These are phyloP conservation scores for Anaspis maculata DNA, from an alignment of 2,888 invertebrate genomes.

Conservation along the genomic window DNA sequence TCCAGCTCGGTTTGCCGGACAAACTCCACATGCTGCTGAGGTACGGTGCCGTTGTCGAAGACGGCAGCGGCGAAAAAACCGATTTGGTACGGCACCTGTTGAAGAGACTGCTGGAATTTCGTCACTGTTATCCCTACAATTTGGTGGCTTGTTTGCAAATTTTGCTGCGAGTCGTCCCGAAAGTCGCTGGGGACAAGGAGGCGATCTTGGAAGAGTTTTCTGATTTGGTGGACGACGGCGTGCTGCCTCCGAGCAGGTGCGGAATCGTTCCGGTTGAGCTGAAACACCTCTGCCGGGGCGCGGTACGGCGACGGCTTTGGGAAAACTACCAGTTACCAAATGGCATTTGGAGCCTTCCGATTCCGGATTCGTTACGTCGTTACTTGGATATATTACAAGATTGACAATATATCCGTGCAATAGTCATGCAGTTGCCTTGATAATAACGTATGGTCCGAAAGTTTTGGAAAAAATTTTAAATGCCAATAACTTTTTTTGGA, in stretches of 20 bases:
- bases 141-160: conserved; percentile 61
- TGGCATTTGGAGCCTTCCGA: conserved; percentile 59
- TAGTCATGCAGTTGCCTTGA: no score
- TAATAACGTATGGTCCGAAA: no score
- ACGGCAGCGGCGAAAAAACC: no score
- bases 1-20: conserved; percentile 68
- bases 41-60: conserved; percentile 58
- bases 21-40: conserved; percentile 64
- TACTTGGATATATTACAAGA: conserved; percentile 70
- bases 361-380: conserved; percentile 57
- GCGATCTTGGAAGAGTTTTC: conserved; percentile 35
- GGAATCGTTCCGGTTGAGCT: conserved; percentile 59
- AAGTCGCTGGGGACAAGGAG: conserved; percentile 14
- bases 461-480: no score
- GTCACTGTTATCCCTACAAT: conserved; percentile 59
- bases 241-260: conserved; percentile 54
- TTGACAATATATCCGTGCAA: no score
- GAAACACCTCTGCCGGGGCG: conserved; percentile 67
- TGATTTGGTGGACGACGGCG: conserved; percentile 49
- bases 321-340: conserved; percentile 64
- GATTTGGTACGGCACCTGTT: conserved; percentile 55
- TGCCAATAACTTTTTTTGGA: no score
- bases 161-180: conserved; percentile 56
- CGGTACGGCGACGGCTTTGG: conserved; percentile 57
- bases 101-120: conserved; percentile 33